Percentiles rank a stretch among this genome's conserved stretches.
Evolutionary conservation across 2,888 invertebrate genomes (phyloP).

Genomic region (Polydrusus tereticollis): DNA sequence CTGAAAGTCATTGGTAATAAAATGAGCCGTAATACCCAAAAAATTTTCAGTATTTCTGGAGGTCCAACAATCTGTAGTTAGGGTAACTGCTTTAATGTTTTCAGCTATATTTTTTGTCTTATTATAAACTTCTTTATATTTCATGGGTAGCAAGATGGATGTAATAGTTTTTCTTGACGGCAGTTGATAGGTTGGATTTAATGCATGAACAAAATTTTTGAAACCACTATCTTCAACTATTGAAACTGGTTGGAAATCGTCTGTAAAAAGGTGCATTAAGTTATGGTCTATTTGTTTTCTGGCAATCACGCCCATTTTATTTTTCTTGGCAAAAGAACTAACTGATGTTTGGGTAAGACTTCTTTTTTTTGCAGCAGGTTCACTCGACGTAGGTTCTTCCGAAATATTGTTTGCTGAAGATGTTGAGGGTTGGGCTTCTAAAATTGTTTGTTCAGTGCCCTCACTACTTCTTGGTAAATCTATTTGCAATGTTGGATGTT

Average conservation of each 20-base stretch:
- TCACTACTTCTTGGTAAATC: too few relatives aligned
- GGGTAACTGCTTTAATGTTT: not conserved
- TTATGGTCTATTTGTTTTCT: conserved; percentile 4
- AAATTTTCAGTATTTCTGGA: conserved; percentile 56
- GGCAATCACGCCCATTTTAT: not conserved
- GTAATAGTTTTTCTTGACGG: conserved; percentile 35
- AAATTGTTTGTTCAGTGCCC: too few relatives aligned
- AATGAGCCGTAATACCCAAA: conserved; percentile 57
- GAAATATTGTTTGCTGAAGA: too few relatives aligned
- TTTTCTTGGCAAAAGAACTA: not conserved
- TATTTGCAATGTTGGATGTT: too few relatives aligned
- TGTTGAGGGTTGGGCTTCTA: too few relatives aligned
- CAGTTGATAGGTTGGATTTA: conserved; percentile 40
- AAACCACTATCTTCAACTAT: conserved; percentile 44
- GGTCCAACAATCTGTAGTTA: conserved; percentile 60
- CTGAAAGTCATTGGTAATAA: conserved; percentile 53
- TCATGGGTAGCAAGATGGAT: conserved; percentile 20
- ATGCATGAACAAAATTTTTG: conserved; percentile 28
- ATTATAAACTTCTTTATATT: not conserved
- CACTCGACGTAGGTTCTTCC: too few relatives aligned
- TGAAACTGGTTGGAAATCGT: conserved; percentile 39
- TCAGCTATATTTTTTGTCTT: not conserved
- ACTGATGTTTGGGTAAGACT: too few relatives aligned
- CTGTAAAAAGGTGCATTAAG: conserved; percentile 18
- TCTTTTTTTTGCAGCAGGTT: too few relatives aligned